Evolutionary conservation across 1,140 invertebrate species (phyloP).

Genomic region (Amphibalanus amphitrite): DNA sequence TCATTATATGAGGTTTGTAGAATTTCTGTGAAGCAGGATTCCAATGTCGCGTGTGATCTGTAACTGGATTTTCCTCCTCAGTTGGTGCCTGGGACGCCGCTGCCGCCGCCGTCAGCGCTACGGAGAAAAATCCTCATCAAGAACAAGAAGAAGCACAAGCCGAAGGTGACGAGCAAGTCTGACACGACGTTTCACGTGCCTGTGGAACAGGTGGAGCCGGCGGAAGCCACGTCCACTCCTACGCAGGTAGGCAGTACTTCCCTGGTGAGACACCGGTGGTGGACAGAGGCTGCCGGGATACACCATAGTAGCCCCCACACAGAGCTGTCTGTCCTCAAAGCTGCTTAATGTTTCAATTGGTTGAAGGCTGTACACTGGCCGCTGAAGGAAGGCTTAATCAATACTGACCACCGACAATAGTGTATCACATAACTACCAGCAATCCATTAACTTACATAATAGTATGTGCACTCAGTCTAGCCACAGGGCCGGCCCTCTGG

Average conservation of each 20-base stretch:
- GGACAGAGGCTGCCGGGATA: no score
- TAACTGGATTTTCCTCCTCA: constrained; percentile 22
- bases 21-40: background rate
- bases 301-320: no score
- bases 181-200: background rate
- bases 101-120: constrained; percentile 70
- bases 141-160: constrained; percentile 89
- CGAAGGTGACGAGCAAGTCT: constrained; percentile 18
- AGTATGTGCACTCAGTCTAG: no score
- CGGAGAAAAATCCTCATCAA: constrained; percentile 92
- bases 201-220: background rate
- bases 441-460: no score
- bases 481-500: no score
- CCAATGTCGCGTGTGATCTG: background rate
- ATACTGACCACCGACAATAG: no score
- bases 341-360: no score
- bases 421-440: no score
- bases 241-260: no score
- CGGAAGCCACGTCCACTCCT: background rate
- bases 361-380: no score
- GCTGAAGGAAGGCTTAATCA: no score
- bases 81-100: constrained; percentile 51
- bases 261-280: background rate
- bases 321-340: no score
- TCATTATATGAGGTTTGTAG: background rate